Conservation (phyloP, 2,797 vertebrate species). For the Serranus cabrilla region DNA sequence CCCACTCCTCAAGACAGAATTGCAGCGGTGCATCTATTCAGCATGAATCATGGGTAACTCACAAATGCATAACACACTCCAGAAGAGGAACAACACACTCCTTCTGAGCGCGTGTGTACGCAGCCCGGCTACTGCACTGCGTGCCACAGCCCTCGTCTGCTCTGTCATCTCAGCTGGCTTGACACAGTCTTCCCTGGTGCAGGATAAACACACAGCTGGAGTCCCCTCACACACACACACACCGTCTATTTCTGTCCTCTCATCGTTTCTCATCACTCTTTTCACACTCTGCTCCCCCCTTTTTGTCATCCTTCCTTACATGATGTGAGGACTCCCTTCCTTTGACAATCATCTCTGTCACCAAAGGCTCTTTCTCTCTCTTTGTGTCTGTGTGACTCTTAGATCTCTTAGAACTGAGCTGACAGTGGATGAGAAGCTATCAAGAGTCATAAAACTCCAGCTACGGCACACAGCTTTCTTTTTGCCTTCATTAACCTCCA, state of each 20-base stretch:
- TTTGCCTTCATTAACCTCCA: background rate
- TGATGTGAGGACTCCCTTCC: slow-evolving; percentile 15
- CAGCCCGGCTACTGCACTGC: slow-evolving; percentile 17
- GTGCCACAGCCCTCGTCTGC: slow-evolving; percentile 46
- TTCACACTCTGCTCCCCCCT: slow-evolving; percentile 1
- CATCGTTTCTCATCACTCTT: slow-evolving; percentile 11
- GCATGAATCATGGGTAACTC: slow-evolving; percentile 22
- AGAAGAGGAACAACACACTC: slow-evolving; percentile 10
- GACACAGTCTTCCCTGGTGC: slow-evolving; percentile 53
- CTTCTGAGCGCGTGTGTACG: slow-evolving; percentile 17
- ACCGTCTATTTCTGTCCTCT: slow-evolving; percentile 33
- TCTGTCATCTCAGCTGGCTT: slow-evolving; percentile 62
- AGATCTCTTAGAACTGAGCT: slow-evolving; percentile 11
- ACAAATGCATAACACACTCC: slow-evolving; percentile 7
- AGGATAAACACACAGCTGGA: slow-evolving; percentile 70
- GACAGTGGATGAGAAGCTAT: slow-evolving; percentile 11
- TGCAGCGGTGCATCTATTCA: slow-evolving; percentile 50
- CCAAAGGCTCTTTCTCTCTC: slow-evolving; percentile 13
- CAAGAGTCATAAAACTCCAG: background rate
- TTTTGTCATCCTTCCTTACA: slow-evolving; percentile 14
- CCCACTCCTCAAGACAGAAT: slow-evolving; percentile 21
- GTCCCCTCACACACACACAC: slow-evolving; percentile 32
- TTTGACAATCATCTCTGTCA: slow-evolving; percentile 31
- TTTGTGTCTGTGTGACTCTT: slow-evolving; percentile 10
- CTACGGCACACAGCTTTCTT: slow-evolving; percentile 5